Conservation (phyloP, 1,140 invertebrate genomes). For the Gyrodactylus bullatarudis region DNA sequence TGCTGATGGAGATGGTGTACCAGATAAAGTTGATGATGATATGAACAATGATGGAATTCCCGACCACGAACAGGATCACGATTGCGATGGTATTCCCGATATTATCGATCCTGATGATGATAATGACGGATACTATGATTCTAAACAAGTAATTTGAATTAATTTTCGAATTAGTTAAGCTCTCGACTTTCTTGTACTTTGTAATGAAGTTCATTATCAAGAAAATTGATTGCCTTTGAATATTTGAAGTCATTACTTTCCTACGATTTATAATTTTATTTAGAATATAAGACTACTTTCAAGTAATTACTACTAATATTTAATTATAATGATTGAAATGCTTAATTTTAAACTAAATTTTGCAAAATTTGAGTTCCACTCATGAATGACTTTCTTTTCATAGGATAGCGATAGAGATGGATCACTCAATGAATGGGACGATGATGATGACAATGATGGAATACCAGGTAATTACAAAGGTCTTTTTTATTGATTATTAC, state of each 20-base stretch:
- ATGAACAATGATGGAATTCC: conserved; percentile 7
- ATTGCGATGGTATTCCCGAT: conserved; percentile 12
- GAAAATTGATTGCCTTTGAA: no score
- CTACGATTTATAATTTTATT: no score
- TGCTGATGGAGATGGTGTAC: conserved; percentile 4
- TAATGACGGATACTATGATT: conserved; percentile 5
- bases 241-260: no score
- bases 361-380: no score
- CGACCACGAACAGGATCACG: conserved; percentile 8
- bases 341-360: no score
- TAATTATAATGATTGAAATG: no score
- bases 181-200: no score
- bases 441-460: conserved; percentile 8
- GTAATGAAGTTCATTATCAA: no score
- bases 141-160: neutral
- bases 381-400: neutral
- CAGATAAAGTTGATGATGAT: conserved; percentile 7
- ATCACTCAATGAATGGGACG: conserved; percentile 6
- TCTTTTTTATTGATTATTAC: no score
- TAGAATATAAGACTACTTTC: no score
- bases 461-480: conserved; percentile 6
- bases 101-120: conserved; percentile 8
- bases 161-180: neutral
- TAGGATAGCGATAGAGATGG: conserved; percentile 7
- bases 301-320: no score